Evolutionary conservation across 1,140 invertebrate genomes (phyloP).

Genomic region (Leptopilina clavipes): DNA sequence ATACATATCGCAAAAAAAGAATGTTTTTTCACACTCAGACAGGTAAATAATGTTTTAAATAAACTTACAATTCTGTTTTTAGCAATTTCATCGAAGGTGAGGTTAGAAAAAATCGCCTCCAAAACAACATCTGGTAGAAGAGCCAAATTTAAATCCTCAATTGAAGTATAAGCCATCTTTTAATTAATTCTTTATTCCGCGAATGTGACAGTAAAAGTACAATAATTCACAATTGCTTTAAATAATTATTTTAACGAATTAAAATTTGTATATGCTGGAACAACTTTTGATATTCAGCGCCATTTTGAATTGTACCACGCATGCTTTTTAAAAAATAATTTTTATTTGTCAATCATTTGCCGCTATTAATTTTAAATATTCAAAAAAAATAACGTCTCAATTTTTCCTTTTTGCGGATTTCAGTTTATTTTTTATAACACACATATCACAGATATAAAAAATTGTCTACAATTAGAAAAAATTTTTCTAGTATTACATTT

Average conservation of each 20-base stretch:
- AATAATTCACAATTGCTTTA: background rate
- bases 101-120: slow-evolving; percentile 85
- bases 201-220: background rate
- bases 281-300: background rate
- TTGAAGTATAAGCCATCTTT: background rate
- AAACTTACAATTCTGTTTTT: slow-evolving; percentile 84
- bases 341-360: background rate
- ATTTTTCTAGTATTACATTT: too few species aligned
- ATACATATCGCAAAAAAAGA: slow-evolving; percentile 25
- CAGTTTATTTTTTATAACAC: too few species aligned
- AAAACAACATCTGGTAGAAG: slow-evolving; percentile 85
- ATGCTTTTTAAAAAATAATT: background rate
- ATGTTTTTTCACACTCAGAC: background rate
- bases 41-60: slow-evolving; percentile 38
- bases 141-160: slow-evolving; percentile 62
- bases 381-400: background rate
- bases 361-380: slow-evolving; percentile 11
- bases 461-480: too few species aligned
- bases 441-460: too few species aligned
- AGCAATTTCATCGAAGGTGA: slow-evolving; percentile 88
- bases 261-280: background rate
- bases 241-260: background rate
- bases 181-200: background rate
- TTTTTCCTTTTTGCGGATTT: too few species aligned
- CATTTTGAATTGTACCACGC: background rate